Percentiles rank a stretch among this genome's conserved stretches.
These are phyloP conservation scores for Actinia tenebrosa DNA, from an alignment of 64 coral and sea anemone species.

Conservation along the genomic window DNA sequence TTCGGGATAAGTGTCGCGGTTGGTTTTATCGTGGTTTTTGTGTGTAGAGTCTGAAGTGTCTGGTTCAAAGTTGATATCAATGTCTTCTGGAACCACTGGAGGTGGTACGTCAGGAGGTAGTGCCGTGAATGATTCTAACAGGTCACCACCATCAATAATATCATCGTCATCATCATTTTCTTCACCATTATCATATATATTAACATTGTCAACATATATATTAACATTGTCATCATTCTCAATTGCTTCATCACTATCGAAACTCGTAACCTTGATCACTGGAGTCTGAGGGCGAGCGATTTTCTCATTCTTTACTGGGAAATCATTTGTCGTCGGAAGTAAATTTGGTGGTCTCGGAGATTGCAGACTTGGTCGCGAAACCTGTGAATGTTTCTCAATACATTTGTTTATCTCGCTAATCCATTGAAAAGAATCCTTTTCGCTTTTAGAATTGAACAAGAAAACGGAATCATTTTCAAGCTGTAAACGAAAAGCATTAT, in stretches of 20 bases:
- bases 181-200: conserved; percentile 18
- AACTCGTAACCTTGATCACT: conserved; percentile 72
- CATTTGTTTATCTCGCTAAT: conserved; percentile 38
- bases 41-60: background rate
- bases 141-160: background rate
- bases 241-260: conserved; percentile 54
- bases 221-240: background rate
- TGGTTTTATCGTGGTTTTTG: background rate
- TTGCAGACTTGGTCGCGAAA: background rate
- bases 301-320: background rate
- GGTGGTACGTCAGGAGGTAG: background rate
- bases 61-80: background rate
- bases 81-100: background rate
- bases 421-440: conserved; percentile 52
- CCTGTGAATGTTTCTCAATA: background rate
- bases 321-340: background rate
- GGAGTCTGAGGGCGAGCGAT: conserved; percentile 26
- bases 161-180: conserved; percentile 3
- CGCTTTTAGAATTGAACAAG: conserved; percentile 60
- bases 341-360: background rate
- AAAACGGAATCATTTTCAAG: conserved; percentile 65
- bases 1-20: background rate
- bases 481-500: conserved; percentile 62
- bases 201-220: background rate
- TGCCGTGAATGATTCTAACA: background rate